These are phyloP conservation scores for Craniophora ligustri DNA, from an alignment of 2,888 invertebrate genomes.

Conservation along the genomic window DNA sequence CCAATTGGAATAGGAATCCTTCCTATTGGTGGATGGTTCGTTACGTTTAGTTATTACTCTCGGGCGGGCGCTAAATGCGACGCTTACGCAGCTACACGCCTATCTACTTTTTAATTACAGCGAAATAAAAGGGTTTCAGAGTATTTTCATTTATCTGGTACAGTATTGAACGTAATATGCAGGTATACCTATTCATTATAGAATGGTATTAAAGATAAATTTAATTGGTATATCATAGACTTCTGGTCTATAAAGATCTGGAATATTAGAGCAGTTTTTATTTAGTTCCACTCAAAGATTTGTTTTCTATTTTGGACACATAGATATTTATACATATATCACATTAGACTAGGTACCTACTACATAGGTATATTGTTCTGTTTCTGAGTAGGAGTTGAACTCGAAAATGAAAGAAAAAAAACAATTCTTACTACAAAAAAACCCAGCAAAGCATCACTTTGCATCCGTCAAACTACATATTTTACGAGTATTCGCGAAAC, in stretches of 20 bases:
- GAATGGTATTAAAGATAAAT: too few species aligned
- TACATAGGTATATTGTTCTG: too few species aligned
- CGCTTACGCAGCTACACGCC: slow-evolving; percentile 52
- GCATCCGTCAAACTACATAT: background rate
- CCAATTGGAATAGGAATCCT: slow-evolving; percentile 43
- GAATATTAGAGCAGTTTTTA: too few species aligned
- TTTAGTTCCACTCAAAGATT: too few species aligned
- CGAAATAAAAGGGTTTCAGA: slow-evolving; percentile 30
- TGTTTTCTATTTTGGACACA: too few species aligned
- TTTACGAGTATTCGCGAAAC: background rate
- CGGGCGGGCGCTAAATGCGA: slow-evolving; percentile 56
- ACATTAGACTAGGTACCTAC: too few species aligned
- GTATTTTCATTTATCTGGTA: slow-evolving; percentile 27
- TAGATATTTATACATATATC: too few species aligned
- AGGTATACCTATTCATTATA: too few species aligned
- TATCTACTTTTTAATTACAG: slow-evolving; percentile 49
- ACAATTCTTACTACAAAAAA: background rate
- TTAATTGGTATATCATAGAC: too few species aligned
- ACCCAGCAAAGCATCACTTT: background rate
- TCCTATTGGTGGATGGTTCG: slow-evolving; percentile 51
- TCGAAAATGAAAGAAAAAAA: background rate
- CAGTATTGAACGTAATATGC: too few species aligned
- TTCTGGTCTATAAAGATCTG: too few species aligned
- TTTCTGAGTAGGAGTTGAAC: too few species aligned
- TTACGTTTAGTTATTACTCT: slow-evolving; percentile 51